Evolutionary conservation across 2,888 invertebrate genomes (phyloP).

Genomic region (Colletes collaris): DNA sequence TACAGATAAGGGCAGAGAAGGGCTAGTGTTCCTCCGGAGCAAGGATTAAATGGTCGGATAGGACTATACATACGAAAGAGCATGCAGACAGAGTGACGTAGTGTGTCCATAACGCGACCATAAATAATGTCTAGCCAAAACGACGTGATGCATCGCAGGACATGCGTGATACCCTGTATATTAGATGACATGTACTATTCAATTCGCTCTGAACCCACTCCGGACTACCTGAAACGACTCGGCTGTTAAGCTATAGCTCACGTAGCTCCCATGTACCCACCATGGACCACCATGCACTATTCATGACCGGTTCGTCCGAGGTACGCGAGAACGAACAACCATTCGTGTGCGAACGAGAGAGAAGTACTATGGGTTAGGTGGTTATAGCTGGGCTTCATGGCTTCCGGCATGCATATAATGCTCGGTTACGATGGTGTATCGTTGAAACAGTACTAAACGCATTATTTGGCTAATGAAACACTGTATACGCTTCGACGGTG

Average conservation of each 20-base stretch:
- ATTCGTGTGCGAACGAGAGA: slow-evolving; percentile 18
- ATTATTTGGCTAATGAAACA: slow-evolving; percentile 77
- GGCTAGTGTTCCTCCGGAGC: neutral
- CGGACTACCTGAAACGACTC: slow-evolving; percentile 54
- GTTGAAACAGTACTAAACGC: slow-evolving; percentile 72
- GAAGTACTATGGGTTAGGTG: slow-evolving; percentile 33
- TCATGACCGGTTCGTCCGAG: slow-evolving; percentile 64
- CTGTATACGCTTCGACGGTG: slow-evolving; percentile 36
- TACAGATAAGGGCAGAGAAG: neutral
- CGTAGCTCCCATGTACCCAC: slow-evolving; percentile 51
- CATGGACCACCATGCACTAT: slow-evolving; percentile 67
- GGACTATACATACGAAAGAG: slow-evolving; percentile 11
- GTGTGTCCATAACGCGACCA: slow-evolving; percentile 42
- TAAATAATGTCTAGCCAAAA: slow-evolving; percentile 67
- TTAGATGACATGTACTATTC: slow-evolving; percentile 75
- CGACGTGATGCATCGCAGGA: slow-evolving; percentile 70
- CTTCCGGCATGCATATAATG: slow-evolving; percentile 68
- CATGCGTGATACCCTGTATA: slow-evolving; percentile 74
- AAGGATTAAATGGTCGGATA: neutral
- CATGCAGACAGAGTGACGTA: slow-evolving; percentile 16
- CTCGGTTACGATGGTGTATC: slow-evolving; percentile 56
- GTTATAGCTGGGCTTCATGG: slow-evolving; percentile 43
- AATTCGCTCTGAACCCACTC: slow-evolving; percentile 70
- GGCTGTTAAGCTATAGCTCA: slow-evolving; percentile 45
- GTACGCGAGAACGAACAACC: slow-evolving; percentile 57